Base-by-base conservation (phyloP, 2,797 vertebrate genomes). In the Myoxocephalus aenaeus region DNA sequence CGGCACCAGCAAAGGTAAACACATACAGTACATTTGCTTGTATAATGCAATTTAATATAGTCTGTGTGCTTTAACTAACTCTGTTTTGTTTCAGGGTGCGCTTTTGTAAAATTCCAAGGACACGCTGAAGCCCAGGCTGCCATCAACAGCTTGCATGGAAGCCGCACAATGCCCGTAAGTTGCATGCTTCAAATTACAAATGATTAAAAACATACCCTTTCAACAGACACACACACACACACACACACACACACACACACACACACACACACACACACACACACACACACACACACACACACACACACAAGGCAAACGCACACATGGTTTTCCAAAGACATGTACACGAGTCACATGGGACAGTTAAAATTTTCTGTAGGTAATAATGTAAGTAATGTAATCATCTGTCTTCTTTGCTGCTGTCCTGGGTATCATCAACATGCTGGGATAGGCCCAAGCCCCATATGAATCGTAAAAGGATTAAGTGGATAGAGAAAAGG, bases 61-160 rank as follows among this genome's bases (percentile, higher is more conserved):
- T 22, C 5, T 64, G 11, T 48, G 20, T 71, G 20, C 36, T 67
- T 20, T 73, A 50, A 44, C 40, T 5, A 20, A 40, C 15, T 65
- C 1, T 68, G 32, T 80, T 56, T 72, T n/a, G 48, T 85, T 63
- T 40, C 86, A 97, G 97, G 97, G 53, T 98, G 97, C 0, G 97
- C 97, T 66, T 98, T 98, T 84, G 97, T 98, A 77, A 98, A 98
- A 91, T 98, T 96, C 92, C 96, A 98, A 94, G 96, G 95, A 81
- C 97, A 98, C 0, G 91, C 95, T 0, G 97, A 98, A 93, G 97
- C 97, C 40, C 97, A 98, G 91, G 96, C 97, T 0, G 97, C 97
- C 85, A 97, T 98, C 88, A 96, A 95, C 84, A 96, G 96, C 27
- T 94, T 98, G 65, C 97, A 98, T 5, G 97, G 97, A 79, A 98